phyloP scores from a whole-genome alignment of 2,113 vertebrate genomes.

The Struthidea cinerea region DNA sequence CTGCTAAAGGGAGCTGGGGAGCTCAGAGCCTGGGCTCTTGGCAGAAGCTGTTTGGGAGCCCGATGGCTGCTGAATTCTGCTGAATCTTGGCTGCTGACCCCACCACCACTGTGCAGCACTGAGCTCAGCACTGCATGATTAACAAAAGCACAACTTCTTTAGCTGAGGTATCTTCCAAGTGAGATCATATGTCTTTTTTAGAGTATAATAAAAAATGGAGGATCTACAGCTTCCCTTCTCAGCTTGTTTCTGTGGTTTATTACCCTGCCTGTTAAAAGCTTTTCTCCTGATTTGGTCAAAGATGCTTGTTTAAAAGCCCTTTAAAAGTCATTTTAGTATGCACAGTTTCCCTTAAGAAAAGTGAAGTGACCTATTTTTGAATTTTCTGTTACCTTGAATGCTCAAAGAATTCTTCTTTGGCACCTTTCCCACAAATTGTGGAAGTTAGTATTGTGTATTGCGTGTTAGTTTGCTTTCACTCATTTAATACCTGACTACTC shows the following conservation, averaged over 20 bases:
- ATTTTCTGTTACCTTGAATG: background rate
- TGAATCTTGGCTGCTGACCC: background rate
- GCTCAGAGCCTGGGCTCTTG: background rate
- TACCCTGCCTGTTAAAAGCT: background rate
- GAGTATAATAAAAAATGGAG: background rate
- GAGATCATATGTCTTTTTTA: background rate
- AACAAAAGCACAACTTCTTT: background rate
- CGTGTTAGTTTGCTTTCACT: background rate
- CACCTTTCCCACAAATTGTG: background rate
- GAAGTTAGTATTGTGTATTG: background rate
- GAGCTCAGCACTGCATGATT: background rate
- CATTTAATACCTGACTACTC: background rate
- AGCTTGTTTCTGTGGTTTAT: background rate
- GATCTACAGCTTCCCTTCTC: background rate
- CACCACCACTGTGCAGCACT: background rate
- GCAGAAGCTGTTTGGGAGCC: background rate
- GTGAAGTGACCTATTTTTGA: background rate
- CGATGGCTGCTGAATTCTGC: rapidly evolving
- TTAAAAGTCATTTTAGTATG: background rate
- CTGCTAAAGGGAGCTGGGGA: background rate
- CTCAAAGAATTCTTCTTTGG: background rate
- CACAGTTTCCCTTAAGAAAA: background rate
- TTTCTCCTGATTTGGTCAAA: background rate
- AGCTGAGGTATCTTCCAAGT: background rate
- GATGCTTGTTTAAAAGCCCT: background rate